Evolutionary conservation across 2,113 vertebrate genomes (phyloP).

Genomic region (Archocentrus centrarchus): DNA sequence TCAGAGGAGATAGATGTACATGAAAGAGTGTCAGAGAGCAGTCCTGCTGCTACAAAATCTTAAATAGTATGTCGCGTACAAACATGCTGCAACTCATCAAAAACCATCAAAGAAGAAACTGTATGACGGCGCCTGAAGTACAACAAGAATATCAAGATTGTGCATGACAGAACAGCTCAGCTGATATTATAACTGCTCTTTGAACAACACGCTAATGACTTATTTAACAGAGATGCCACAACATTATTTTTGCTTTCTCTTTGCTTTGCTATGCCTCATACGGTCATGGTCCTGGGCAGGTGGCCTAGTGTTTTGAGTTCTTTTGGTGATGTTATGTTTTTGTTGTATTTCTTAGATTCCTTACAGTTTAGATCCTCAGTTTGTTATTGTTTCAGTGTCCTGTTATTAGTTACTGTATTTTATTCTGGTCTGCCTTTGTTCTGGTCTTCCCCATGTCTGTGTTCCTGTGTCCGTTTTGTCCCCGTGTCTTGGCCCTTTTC

Average conservation of each 20-base stretch:
- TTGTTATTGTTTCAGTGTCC: too few relatives aligned
- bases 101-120: neutral
- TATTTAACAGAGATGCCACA: neutral
- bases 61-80: neutral
- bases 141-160: neutral
- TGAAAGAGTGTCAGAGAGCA: neutral
- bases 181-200: neutral
- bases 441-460: too few relatives aligned
- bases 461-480: too few relatives aligned
- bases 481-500: too few relatives aligned
- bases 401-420: too few relatives aligned
- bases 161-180: constrained; percentile 11
- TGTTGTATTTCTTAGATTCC: too few relatives aligned
- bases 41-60: neutral
- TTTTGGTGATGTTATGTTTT: too few relatives aligned
- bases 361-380: too few relatives aligned
- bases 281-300: too few relatives aligned
- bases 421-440: too few relatives aligned
- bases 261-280: neutral
- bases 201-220: neutral
- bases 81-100: constrained; percentile 11
- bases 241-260: neutral
- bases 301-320: too few relatives aligned
- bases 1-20: constrained; percentile 39
- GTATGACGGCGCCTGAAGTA: neutral